Percentiles rank a stretch among this genome's conserved stretches.
These are phyloP conservation scores for Eptesicus fuscus DNA, from an alignment of 2,113 vertebrate species.

Conservation along the genomic window DNA sequence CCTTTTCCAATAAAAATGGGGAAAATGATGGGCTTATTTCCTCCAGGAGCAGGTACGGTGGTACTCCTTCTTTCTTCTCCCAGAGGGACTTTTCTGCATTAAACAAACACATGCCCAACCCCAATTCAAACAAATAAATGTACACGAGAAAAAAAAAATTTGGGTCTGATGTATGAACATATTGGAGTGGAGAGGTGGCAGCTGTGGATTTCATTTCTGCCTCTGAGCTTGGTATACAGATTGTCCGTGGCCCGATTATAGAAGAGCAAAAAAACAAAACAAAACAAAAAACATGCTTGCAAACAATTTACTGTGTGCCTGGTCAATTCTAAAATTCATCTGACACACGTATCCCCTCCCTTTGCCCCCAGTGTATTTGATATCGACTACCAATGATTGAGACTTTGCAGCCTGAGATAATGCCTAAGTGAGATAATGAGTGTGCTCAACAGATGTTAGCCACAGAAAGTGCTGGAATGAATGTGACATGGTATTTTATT, in stretches of 20 bases:
- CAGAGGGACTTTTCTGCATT: neutral
- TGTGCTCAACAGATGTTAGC: neutral
- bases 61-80: neutral
- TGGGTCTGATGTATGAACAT: neutral
- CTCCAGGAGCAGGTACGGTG: neutral
- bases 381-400: neutral
- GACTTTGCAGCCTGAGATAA: neutral
- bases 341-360: neutral
- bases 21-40: neutral
- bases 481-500: neutral
- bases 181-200: neutral
- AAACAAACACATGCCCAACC: neutral
- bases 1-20: neutral
- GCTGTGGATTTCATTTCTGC: slow-evolving; percentile 1
- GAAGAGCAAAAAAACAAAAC: neutral
- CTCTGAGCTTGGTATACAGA: neutral
- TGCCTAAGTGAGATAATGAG: neutral
- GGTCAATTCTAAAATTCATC: neutral
- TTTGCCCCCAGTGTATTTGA: neutral
- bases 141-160: neutral
- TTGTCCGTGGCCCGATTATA: neutral
- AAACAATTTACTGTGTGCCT: neutral
- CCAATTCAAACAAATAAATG: neutral
- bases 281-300: neutral
- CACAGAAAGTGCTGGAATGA: neutral